phyloP scores from a whole-genome alignment of 2,888 invertebrate species.

The Acronicta aceris region DNA sequence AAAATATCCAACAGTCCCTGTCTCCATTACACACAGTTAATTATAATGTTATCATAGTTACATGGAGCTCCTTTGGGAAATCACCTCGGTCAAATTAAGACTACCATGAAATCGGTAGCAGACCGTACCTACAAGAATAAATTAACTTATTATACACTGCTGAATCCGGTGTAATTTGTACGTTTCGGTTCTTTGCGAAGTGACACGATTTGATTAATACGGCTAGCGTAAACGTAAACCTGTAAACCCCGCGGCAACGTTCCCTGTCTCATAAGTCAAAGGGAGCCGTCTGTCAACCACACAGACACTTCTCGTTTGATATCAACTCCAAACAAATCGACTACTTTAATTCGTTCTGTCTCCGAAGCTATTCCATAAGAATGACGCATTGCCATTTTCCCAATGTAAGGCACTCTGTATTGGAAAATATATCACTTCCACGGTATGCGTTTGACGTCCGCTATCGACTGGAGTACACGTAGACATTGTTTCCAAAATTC shows the following conservation, averaged over 20 bases:
- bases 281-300: constrained; percentile 52
- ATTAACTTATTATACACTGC: neutral
- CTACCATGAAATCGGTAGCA: constrained; percentile 8
- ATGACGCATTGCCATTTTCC: constrained; percentile 49
- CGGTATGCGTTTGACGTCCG: constrained; percentile 42
- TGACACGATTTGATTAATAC: constrained; percentile 45
- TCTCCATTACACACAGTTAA: constrained; percentile 30
- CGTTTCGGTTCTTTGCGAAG: constrained; percentile 18
- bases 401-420: constrained; percentile 35
- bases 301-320: constrained; percentile 55
- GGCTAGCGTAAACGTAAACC: constrained; percentile 10
- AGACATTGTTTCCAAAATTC: constrained; percentile 38
- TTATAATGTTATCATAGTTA: constrained; percentile 29
- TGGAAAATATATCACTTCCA: constrained; percentile 52
- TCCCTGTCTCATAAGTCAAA: constrained; percentile 48
- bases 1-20: no score
- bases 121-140: neutral
- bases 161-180: constrained; percentile 5
- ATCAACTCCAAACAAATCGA: constrained; percentile 59
- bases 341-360: constrained; percentile 55
- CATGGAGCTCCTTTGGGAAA: constrained; percentile 29
- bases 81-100: constrained; percentile 10
- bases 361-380: constrained; percentile 32
- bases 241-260: constrained; percentile 5
- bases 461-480: constrained; percentile 40